phyloP scores from a whole-genome alignment of 2,888 invertebrate genomes.

The Ophonus ardosiacus region DNA sequence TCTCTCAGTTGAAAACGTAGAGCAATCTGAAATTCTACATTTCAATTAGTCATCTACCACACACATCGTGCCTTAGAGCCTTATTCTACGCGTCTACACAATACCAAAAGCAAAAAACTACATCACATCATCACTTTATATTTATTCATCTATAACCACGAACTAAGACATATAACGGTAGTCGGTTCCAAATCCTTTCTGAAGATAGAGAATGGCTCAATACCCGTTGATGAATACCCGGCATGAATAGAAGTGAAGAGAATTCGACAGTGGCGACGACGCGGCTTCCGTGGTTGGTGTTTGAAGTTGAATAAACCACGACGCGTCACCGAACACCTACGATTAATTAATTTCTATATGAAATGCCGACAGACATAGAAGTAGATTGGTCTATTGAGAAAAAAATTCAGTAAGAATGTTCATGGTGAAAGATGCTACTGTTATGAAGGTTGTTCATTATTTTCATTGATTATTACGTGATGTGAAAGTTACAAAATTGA shows the following conservation, averaged over 20 bases:
- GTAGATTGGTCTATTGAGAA: not conserved
- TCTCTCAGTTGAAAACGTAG: too few relatives aligned
- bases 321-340: slow-evolving; percentile 41
- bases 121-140: slow-evolving; percentile 1
- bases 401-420: not conserved
- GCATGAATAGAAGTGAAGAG: slow-evolving; percentile 28
- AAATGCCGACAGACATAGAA: not conserved
- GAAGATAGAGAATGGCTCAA: slow-evolving; percentile 21
- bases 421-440: not conserved
- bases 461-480: too few relatives aligned
- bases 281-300: slow-evolving; percentile 11
- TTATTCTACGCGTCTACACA: too few relatives aligned
- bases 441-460: too few relatives aligned
- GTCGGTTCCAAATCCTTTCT: slow-evolving; percentile 29
- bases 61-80: too few relatives aligned
- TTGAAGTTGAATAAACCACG: slow-evolving; percentile 37
- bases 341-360: slow-evolving; percentile 52
- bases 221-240: slow-evolving; percentile 21
- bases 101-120: not conserved
- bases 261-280: not conserved
- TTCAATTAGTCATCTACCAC: too few relatives aligned
- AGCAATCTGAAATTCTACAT: too few relatives aligned
- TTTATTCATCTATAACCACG: not conserved
- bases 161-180: slow-evolving; percentile 17
- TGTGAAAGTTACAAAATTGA: too few relatives aligned